A percentile compares a stretch with the other conserved stretches of the same genome.
Conservation (phyloP, 2,113 vertebrate species). For the Eolophus roseicapilla region DNA sequence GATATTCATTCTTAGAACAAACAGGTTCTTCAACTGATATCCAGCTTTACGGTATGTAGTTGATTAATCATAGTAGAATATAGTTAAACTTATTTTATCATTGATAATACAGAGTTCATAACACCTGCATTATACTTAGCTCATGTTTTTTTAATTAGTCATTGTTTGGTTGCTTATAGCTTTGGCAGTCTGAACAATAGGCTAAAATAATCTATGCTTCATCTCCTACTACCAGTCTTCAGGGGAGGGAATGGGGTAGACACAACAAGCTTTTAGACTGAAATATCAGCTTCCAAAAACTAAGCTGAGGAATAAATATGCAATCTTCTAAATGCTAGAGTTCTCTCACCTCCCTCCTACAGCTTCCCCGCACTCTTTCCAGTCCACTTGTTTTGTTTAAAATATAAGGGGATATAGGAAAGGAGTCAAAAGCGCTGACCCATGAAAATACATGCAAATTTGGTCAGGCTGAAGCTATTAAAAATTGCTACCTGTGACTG, state of each 20-base stretch:
- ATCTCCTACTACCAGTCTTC: background rate
- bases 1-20: background rate
- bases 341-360: background rate
- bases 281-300: background rate
- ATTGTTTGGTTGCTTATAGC: background rate
- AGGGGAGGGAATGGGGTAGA: background rate
- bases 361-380: background rate
- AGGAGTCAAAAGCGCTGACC: background rate
- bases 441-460: constrained; percentile 20
- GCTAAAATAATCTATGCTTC: background rate
- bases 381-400: background rate
- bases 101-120: background rate
- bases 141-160: background rate
- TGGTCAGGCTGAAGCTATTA: background rate
- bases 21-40: background rate
- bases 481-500: background rate
- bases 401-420: background rate
- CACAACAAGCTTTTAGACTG: background rate
- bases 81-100: background rate
- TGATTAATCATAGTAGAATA: background rate
- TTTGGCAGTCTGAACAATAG: background rate
- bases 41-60: background rate
- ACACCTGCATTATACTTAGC: background rate
- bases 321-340: background rate
- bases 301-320: background rate